Evolutionary conservation across 1,140 invertebrate species (phyloP).

Genomic region (Plectrocnemia conspersa): DNA sequence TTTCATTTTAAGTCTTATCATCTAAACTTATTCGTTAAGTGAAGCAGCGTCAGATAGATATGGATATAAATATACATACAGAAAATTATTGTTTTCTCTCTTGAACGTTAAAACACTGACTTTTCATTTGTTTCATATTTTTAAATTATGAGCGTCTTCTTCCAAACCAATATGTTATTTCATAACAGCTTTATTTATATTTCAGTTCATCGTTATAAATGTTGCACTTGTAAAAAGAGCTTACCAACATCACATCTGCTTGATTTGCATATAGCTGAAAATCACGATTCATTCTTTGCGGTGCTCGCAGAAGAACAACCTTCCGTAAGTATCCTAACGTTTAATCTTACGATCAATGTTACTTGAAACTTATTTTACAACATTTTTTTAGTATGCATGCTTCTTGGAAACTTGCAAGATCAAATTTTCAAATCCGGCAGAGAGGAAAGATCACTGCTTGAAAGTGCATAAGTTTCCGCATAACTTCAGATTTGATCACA

Average conservation of each 20-base stretch:
- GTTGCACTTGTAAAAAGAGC: conserved; percentile 54
- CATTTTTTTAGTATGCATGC: conserved; percentile 57
- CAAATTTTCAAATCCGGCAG: conserved; percentile 52
- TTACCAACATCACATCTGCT: conserved; percentile 61
- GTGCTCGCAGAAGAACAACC: conserved; percentile 57
- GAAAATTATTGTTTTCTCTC: not conserved
- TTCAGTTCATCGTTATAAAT: conserved; percentile 41
- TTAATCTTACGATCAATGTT: conserved; percentile 17
- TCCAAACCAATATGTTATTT: not conserved
- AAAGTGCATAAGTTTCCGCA: conserved; percentile 59
- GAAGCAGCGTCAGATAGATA: not conserved
- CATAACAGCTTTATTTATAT: not conserved
- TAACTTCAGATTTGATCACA: conserved; percentile 56
- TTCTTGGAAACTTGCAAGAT: conserved; percentile 59
- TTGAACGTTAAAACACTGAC: not conserved
- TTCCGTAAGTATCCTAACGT: conserved; percentile 50
- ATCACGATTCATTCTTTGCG: conserved; percentile 65
- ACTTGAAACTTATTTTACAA: conserved; percentile 27
- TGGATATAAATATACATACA: not conserved
- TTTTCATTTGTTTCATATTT: not conserved
- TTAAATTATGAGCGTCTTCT: conserved; percentile 4
- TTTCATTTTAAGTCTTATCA: not conserved
- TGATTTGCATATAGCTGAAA: conserved; percentile 65
- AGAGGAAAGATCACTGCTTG: conserved; percentile 59
- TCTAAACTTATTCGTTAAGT: not conserved